Conservation (phyloP, 2,113 vertebrate species). For the Passer domesticus region DNA sequence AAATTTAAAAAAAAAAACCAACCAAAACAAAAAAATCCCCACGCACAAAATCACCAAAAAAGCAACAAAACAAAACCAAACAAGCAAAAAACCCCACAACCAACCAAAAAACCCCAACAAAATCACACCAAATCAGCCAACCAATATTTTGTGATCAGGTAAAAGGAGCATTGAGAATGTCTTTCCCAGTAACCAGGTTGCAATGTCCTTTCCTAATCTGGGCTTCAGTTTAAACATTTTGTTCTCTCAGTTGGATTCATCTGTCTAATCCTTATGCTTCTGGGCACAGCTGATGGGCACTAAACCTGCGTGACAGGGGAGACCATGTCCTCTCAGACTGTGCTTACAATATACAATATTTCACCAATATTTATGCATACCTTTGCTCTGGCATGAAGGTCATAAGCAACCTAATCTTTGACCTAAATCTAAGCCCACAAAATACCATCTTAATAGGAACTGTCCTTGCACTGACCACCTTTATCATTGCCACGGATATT, state of each 20-base stretch:
- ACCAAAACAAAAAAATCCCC: background rate
- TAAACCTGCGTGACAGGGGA: background rate
- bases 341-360: background rate
- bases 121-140: background rate
- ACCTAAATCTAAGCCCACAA: background rate
- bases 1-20: background rate
- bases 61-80: accelerated
- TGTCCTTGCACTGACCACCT: background rate
- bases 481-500: background rate
- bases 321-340: background rate
- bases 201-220: background rate
- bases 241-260: background rate
- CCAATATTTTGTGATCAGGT: background rate
- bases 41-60: background rate
- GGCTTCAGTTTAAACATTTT: background rate
- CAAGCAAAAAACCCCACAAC: background rate
- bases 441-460: background rate
- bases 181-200: background rate
- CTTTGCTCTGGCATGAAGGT: background rate
- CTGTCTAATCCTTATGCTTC: background rate
- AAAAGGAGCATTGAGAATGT: background rate
- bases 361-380: background rate
- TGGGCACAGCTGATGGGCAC: background rate
- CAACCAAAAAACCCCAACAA: background rate
- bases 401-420: background rate